Evolutionary conservation across 2,113 vertebrate genomes (phyloP).

Genomic region (Alligator sinensis): DNA sequence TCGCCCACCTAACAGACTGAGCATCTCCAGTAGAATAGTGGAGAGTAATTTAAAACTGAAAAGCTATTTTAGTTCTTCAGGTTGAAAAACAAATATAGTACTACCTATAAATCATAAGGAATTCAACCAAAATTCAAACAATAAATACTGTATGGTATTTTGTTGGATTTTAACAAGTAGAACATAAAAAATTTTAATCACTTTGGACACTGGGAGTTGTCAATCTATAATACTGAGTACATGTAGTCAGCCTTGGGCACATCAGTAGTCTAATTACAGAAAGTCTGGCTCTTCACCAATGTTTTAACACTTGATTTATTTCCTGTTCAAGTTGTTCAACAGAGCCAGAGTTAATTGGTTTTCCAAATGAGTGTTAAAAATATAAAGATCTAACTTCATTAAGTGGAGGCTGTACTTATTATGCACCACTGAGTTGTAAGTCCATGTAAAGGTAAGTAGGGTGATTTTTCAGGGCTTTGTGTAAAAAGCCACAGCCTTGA

Average conservation of each 20-base stretch:
- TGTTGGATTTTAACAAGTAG: slow-evolving; percentile 16
- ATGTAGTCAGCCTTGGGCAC: slow-evolving; percentile 83
- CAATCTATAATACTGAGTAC: slow-evolving; percentile 84
- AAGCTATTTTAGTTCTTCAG: background rate
- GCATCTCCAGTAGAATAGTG: slow-evolving; percentile 3
- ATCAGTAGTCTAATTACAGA: slow-evolving; percentile 90
- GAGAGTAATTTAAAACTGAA: slow-evolving; percentile 18
- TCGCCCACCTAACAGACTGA: background rate
- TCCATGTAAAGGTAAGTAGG: slow-evolving; percentile 78
- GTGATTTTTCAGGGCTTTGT: slow-evolving; percentile 57
- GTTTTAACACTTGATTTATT: slow-evolving; percentile 97
- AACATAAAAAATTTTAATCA: slow-evolving; percentile 69
- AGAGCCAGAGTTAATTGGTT: slow-evolving; percentile 91
- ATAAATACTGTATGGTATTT: slow-evolving; percentile 45
- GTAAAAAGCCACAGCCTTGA: slow-evolving; percentile 64
- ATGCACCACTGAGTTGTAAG: slow-evolving; percentile 76
- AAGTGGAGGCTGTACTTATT: slow-evolving; percentile 80
- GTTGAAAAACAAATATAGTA: background rate
- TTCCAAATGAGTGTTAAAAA: slow-evolving; percentile 92
- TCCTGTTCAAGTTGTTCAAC: slow-evolving; percentile 86
- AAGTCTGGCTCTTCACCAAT: slow-evolving; percentile 86
- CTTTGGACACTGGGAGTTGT: slow-evolving; percentile 86
- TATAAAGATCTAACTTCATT: slow-evolving; percentile 88
- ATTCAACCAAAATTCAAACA: slow-evolving; percentile 5
- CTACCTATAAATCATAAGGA: slow-evolving; percentile 10